Evolutionary conservation across 2,797 vertebrate genomes (phyloP).

Genomic region (Sparidentex hasta): DNA sequence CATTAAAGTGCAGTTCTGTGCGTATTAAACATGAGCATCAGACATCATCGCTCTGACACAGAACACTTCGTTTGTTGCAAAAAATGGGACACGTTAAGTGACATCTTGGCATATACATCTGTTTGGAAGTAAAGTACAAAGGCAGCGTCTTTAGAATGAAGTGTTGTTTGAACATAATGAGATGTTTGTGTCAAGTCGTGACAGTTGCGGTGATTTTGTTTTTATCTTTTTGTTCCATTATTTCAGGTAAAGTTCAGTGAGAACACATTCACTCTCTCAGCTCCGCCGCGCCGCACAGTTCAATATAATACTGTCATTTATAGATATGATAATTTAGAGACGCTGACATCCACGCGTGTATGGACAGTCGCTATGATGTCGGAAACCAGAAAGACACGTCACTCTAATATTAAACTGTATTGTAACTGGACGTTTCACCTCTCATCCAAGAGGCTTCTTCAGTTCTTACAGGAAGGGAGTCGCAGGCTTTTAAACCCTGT

Average conservation of each 20-base stretch:
- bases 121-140: slow-evolving; percentile 55
- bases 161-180: slow-evolving; percentile 61
- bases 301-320: neutral
- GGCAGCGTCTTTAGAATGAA: slow-evolving; percentile 43
- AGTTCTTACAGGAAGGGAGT: too few relatives aligned
- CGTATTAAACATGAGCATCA: slow-evolving; percentile 53
- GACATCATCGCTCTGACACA: slow-evolving; percentile 40
- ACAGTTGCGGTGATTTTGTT: slow-evolving; percentile 27
- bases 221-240: slow-evolving; percentile 30
- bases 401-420: too few relatives aligned
- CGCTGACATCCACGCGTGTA: neutral
- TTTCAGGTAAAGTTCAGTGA: slow-evolving; percentile 15
- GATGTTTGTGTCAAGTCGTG: slow-evolving; percentile 53
- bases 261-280: neutral
- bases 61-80: slow-evolving; percentile 22
- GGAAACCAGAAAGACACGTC: neutral
- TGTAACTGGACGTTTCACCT: too few relatives aligned
- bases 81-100: slow-evolving; percentile 43
- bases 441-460: too few relatives aligned
- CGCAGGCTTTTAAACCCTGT: too few relatives aligned
- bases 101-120: slow-evolving; percentile 56
- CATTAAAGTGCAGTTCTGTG: slow-evolving; percentile 40
- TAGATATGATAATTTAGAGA: too few relatives aligned
- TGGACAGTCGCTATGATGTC: neutral
- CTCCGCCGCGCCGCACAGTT: neutral